These are phyloP conservation scores for Agrotis clavis DNA, from an alignment of 2,888 invertebrate genomes.

Conservation along the genomic window DNA sequence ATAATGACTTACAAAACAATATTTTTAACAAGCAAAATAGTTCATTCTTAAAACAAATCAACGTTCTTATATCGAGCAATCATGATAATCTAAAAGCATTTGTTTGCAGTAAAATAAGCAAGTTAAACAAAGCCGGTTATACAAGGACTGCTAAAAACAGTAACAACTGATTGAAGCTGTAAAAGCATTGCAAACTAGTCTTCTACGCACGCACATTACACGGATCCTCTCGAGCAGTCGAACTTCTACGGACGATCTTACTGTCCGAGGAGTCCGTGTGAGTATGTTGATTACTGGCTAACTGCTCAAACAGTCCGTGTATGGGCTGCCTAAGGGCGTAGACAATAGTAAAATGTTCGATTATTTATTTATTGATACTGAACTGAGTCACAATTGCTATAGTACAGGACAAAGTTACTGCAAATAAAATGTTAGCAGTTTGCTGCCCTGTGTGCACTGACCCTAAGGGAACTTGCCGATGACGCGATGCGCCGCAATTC, in stretches of 20 bases:
- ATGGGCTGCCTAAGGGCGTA: too few relatives aligned
- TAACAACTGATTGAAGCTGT: too few relatives aligned
- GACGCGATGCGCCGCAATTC: too few relatives aligned
- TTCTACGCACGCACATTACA: too few relatives aligned
- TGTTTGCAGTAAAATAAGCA: not conserved
- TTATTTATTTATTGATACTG: not conserved
- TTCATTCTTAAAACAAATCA: slow-evolving; percentile 28
- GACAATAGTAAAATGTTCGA: not conserved
- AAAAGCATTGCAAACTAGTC: too few relatives aligned
- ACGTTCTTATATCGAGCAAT: slow-evolving; percentile 5
- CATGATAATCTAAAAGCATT: not conserved
- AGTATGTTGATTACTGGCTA: too few relatives aligned
- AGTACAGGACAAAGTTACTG: not conserved
- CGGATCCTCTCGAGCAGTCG: too few relatives aligned
- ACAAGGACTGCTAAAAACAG: too few relatives aligned
- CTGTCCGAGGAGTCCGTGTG: too few relatives aligned
- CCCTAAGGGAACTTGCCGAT: too few relatives aligned
- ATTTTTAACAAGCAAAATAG: slow-evolving; percentile 36
- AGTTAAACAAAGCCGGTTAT: not conserved
- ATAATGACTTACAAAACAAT: slow-evolving; percentile 19
- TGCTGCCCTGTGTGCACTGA: not conserved
- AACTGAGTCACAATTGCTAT: not conserved
- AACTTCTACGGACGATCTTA: too few relatives aligned
- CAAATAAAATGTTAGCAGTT: not conserved
- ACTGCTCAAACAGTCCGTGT: too few relatives aligned